phyloP scores from a whole-genome alignment of 2,113 vertebrate genomes.

The Procavia capensis region DNA sequence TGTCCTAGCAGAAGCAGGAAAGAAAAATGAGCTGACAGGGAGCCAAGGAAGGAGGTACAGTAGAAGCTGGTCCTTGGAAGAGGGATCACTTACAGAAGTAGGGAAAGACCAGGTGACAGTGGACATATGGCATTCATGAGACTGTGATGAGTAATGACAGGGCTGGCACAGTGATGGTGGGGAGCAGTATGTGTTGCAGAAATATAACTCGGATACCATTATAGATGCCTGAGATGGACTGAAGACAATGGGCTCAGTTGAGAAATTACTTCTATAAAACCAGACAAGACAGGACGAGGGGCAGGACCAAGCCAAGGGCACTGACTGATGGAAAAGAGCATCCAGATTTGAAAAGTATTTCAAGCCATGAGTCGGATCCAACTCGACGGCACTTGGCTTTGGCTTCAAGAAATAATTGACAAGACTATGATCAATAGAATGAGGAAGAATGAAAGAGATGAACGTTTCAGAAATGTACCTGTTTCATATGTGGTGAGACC shows the following conservation, averaged over 20 bases:
- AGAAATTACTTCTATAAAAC: conserved; percentile 41
- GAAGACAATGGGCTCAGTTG: neutral
- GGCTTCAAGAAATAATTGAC: conserved; percentile 10
- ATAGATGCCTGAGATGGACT: neutral
- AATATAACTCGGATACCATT: neutral
- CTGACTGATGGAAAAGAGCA: neutral
- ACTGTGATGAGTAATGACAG: neutral
- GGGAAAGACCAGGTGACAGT: neutral
- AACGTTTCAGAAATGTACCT: neutral
- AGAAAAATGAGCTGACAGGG: neutral
- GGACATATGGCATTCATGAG: neutral
- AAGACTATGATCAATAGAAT: neutral
- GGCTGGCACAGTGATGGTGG: neutral
- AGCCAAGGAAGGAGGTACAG: neutral
- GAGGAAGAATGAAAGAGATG: neutral
- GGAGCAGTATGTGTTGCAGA: neutral
- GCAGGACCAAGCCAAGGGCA: neutral
- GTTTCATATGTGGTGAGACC: neutral
- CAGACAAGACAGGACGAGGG: neutral
- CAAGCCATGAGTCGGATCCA: too few relatives aligned
- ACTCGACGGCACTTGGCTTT: too few relatives aligned
- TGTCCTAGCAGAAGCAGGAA: neutral
- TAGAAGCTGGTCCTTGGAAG: conserved; percentile 6
- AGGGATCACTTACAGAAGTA: neutral
- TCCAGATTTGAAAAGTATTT: conserved; percentile 15